These are phyloP conservation scores for Prunella himalayana DNA, from an alignment of 2,113 vertebrate genomes.

Conservation along the genomic window DNA sequence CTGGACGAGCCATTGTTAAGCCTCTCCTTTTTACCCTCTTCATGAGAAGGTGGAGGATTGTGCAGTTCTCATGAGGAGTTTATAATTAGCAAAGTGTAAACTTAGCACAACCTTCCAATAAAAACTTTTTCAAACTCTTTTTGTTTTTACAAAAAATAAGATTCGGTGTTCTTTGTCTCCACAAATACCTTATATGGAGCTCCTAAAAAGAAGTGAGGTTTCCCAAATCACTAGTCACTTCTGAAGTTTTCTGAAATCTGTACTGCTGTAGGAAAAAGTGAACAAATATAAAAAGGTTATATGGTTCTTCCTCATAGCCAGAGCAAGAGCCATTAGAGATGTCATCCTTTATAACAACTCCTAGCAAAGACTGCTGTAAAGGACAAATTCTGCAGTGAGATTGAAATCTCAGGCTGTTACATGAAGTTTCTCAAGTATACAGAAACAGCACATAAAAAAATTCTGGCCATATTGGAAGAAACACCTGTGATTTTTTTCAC, in stretches of 20 bases:
- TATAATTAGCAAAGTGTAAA: neutral
- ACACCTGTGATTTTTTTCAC: neutral
- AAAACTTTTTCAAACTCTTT: neutral
- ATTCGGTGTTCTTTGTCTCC: neutral
- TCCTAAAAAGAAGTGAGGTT: neutral
- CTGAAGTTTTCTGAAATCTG: neutral
- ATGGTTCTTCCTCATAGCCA: neutral
- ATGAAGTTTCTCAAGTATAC: neutral
- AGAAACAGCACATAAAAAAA: neutral
- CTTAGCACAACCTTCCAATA: neutral
- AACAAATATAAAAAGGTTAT: neutral
- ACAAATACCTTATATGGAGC: neutral
- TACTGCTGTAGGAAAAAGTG: neutral
- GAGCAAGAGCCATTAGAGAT: neutral
- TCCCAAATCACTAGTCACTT: neutral
- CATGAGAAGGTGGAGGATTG: neutral
- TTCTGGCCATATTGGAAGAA: neutral
- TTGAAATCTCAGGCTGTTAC: neutral
- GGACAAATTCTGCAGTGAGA: neutral
- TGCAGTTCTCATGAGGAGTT: neutral
- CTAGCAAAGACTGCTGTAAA: neutral
- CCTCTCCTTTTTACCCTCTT: neutral
- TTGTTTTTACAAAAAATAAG: neutral
- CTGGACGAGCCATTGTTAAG: neutral
- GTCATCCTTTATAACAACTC: neutral